Conservation (phyloP, 2,797 vertebrate genomes). For the Gallinago stenura region DNA sequence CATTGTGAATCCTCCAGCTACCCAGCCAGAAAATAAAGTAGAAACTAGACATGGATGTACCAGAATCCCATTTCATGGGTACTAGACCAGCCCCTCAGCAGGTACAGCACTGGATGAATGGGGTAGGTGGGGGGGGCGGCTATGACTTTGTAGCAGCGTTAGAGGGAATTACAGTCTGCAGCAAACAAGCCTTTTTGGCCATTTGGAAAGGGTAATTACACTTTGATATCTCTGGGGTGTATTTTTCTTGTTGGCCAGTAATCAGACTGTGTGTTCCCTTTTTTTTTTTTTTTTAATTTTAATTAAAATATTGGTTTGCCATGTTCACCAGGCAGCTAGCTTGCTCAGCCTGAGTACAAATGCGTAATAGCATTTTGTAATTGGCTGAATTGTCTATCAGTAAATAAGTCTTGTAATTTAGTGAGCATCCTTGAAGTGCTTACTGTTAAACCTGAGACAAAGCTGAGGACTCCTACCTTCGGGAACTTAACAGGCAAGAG, state of each 20-base stretch:
- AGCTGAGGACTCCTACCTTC: neutral
- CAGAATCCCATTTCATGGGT: neutral
- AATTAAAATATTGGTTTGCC: conserved; percentile 37
- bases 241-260: conserved; percentile 17
- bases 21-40: neutral
- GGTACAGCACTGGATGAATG: neutral
- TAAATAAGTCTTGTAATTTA: conserved; percentile 24
- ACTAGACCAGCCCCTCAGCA: neutral
- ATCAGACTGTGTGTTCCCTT: neutral
- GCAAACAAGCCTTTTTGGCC: neutral
- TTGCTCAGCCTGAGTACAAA: neutral
- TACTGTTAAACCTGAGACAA: neutral
- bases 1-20: neutral
- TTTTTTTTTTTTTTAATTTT: neutral
- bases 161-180: neutral
- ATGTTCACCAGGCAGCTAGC: neutral
- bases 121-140: neutral
- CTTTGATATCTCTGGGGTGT: neutral
- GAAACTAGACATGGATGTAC: neutral
- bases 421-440: neutral
- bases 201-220: conserved; percentile 10
- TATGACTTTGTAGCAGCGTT: neutral
- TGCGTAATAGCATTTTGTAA: neutral
- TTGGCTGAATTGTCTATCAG: conserved; percentile 5
- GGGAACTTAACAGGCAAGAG: neutral